phyloP scores from a whole-genome alignment of 2,797 vertebrate species.

The Acropternis orthonyx region DNA sequence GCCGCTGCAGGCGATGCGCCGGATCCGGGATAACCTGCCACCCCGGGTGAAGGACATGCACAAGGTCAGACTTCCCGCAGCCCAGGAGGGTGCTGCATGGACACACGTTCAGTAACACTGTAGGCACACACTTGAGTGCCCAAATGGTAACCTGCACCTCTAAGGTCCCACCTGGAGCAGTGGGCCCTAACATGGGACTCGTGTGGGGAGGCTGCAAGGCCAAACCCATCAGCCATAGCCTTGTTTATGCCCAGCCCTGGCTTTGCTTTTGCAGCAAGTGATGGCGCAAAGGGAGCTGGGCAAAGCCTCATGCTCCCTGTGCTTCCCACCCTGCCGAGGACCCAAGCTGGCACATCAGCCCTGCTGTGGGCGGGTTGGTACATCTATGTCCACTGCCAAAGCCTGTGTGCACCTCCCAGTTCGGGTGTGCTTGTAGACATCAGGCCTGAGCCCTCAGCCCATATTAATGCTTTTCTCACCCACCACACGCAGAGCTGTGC shows the following conservation, averaged over 20 bases:
- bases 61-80: conserved; percentile 80
- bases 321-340: fast-evolving
- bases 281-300: background rate
- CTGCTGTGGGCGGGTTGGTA: fast-evolving
- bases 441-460: background rate
- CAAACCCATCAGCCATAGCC: fast-evolving
- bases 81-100: fast-evolving
- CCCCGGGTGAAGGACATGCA: conserved; percentile 93
- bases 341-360: fast-evolving
- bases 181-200: fast-evolving
- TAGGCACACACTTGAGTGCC: fast-evolving
- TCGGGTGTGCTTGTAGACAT: background rate
- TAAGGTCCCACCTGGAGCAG: background rate
- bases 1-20: conserved; percentile 97
- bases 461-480: background rate
- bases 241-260: background rate
- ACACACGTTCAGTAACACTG: fast-evolving
- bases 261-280: background rate
- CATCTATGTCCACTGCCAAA: fast-evolving
- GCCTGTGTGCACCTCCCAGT: background rate
- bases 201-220: fast-evolving
- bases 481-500: fast-evolving
- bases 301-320: background rate
- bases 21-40: conserved; percentile 96
- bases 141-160: fast-evolving